phyloP scores from a whole-genome alignment of 2,797 vertebrate genomes.

The Falco columbarius region DNA sequence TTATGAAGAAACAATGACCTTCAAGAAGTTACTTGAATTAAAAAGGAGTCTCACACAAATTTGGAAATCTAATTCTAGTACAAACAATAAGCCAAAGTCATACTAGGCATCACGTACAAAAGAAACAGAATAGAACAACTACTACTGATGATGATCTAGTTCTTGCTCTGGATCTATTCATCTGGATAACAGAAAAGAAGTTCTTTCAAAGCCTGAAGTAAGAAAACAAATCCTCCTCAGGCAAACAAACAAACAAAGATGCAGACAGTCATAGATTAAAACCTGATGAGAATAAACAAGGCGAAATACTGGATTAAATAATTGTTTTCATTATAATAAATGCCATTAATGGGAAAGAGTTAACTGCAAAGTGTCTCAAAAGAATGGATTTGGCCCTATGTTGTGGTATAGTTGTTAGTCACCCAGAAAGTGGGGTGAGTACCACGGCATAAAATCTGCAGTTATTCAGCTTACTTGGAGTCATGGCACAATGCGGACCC shows the following conservation, averaged over 20 bases:
- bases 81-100: conserved; percentile 4
- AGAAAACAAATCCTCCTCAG: background rate
- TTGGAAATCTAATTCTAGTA: background rate
- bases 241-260: background rate
- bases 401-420: background rate
- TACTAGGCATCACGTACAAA: background rate
- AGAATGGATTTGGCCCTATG: background rate
- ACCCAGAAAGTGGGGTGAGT: background rate
- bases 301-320: background rate
- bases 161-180: background rate
- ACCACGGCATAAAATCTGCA: background rate
- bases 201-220: background rate
- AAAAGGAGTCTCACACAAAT: background rate
- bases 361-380: background rate
- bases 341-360: background rate
- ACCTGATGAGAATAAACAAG: background rate
- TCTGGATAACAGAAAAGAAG: background rate
- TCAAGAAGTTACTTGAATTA: background rate
- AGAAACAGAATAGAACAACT: background rate
- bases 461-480: background rate
- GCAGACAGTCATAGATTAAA: background rate
- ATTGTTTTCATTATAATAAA: background rate
- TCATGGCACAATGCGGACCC: background rate
- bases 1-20: background rate
- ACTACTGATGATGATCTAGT: background rate